Conservation (phyloP, 1,140 invertebrate species). For the Neoseiulus cucumeris region DNA sequence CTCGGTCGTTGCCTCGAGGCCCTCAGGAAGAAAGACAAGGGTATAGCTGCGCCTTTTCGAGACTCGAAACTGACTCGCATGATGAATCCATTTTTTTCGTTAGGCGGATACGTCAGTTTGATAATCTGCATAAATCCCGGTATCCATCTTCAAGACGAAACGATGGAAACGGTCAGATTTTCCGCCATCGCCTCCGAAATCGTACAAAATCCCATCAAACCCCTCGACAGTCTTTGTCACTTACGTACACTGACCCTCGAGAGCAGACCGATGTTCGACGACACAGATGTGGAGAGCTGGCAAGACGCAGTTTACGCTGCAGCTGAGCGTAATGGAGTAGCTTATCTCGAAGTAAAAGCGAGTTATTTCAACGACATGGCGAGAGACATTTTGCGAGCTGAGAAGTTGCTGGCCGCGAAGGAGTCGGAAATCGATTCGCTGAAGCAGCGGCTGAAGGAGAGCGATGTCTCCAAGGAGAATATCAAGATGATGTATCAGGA, state of each 20-base stretch:
- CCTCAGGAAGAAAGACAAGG: slow-evolving; percentile 34
- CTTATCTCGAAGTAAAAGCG: neutral
- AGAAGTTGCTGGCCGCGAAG: neutral
- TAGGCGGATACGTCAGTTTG: slow-evolving; percentile 48
- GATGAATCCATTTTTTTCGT: slow-evolving; percentile 37
- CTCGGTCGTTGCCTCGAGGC: slow-evolving; percentile 60
- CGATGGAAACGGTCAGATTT: slow-evolving; percentile 45
- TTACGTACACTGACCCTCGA: neutral
- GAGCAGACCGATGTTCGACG: neutral
- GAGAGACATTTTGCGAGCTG: neutral
- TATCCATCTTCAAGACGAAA: slow-evolving; percentile 50
- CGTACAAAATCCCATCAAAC: neutral
- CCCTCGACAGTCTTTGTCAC: neutral
- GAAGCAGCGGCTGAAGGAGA: neutral
- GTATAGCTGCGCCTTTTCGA: slow-evolving; percentile 40
- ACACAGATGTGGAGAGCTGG: neutral
- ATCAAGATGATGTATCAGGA: neutral
- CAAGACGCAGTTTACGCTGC: neutral
- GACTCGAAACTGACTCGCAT: slow-evolving; percentile 61
- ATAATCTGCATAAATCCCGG: slow-evolving; percentile 59
- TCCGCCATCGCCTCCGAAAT: slow-evolving; percentile 24
- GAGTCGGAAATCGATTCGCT: neutral
- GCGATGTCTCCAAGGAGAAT: neutral
- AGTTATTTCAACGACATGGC: slow-evolving; percentile 5
- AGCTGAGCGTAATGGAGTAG: neutral